Percentiles rank a stretch among this genome's conserved stretches.
Conservation (phyloP, 2,888 invertebrate species). For the Oscheius sp. region DNA sequence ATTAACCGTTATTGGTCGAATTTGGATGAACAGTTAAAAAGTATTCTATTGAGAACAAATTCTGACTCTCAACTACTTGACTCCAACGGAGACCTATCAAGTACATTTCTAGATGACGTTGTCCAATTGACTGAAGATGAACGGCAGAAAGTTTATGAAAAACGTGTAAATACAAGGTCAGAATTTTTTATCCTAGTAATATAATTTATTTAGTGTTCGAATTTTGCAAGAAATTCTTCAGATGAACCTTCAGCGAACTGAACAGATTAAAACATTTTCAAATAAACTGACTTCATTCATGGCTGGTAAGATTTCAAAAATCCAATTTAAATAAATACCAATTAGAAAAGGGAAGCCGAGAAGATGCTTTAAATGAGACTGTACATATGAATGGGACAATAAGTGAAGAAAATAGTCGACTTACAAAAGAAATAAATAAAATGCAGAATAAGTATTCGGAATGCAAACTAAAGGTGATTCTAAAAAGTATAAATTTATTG, state of each 20-base stretch:
- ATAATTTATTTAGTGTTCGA: conserved; percentile 15
- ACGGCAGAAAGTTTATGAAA: conserved; percentile 34
- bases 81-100: conserved; percentile 1
- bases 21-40: conserved; percentile 35
- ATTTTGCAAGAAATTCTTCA: conserved; percentile 14
- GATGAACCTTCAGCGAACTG: neutral
- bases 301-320: conserved; percentile 13
- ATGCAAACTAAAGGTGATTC: conserved; percentile 1
- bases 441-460: conserved; percentile 20
- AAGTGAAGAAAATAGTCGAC: conserved; percentile 21
- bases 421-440: conserved; percentile 7
- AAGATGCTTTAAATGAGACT: conserved; percentile 32
- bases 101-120: conserved; percentile 33
- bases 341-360: conserved; percentile 5
- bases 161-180: conserved; percentile 37
- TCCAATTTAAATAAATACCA: neutral
- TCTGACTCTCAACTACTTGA: conserved; percentile 20
- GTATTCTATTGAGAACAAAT: conserved; percentile 26
- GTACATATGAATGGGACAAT: conserved; percentile 2
- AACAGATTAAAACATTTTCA: conserved; percentile 14
- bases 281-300: conserved; percentile 27
- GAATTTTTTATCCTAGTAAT: neutral
- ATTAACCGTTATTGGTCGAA: conserved; percentile 95
- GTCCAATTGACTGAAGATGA: conserved; percentile 38
- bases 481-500: neutral